Base-by-base conservation (phyloP, 2,113 vertebrate genomes). In the Sarotherodon lohbergeri region DNA sequence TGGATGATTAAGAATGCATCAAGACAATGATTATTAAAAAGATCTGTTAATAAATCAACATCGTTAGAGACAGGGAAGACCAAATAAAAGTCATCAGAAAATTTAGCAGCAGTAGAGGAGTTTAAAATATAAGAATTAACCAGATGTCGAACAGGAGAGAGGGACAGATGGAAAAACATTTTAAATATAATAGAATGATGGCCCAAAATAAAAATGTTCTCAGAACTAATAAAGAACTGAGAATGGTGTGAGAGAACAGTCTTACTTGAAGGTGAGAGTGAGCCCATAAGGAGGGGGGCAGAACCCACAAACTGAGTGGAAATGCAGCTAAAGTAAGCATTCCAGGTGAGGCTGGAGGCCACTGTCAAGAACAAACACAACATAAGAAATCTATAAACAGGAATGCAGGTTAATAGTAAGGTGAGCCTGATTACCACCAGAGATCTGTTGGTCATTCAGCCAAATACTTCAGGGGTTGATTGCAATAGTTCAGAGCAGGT, bases 51-150 rank as follows among this genome's bases (percentile, higher is more conserved):
- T 52, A 52, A 52, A 52, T 52, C 48, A 52, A 19, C 8, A 52
- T 19, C 0, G 0, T 52, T 52, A 52, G 48, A 52, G 48, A 52
- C 48, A 52, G 8, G 48, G 8, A 52, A 52, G 48, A 52, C 17
- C 17, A 52, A 0, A 52, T 52, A 2, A 19, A 52, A 9, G 5
- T 19, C 1, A 52, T 52, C 48, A 52, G 48, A 52, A 52, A 19
- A 19, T 0, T 52, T 5, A 52, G 4, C 48, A 52, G 48, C 48
- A 0, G 48, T 52, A 9, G 48, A 50, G 48, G 48, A 52, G 17
- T 19, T 52, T 19, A 19, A 52, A 19, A 52, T 19, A 19, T 19
- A 19, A 52, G 50, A 52, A 1, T 52, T 52, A 52, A 19, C 48
- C 1, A 19, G 48, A 52, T 52, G 3, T 52, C 2, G 4, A 19